A percentile compares a stretch with the other conserved stretches of the same genome.
Evolutionary conservation across 53 echinoderm and acorn worm species (phyloP).

Genomic region (Temnopleurus reevesii): DNA sequence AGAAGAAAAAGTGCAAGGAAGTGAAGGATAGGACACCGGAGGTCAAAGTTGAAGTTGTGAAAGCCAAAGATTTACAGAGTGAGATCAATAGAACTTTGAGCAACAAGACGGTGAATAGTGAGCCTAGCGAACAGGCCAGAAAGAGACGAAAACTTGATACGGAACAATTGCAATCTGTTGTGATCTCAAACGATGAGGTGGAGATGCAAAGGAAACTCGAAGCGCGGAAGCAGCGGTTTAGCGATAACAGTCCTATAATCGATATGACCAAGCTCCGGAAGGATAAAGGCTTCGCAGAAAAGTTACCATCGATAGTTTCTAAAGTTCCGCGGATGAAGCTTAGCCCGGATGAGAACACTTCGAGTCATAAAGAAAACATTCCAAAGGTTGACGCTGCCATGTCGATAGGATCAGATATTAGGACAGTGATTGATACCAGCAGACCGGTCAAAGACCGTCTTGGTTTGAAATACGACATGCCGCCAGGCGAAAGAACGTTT

Average conservation of each 20-base stretch:
- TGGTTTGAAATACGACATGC: slow-evolving; percentile 61
- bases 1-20: slow-evolving; percentile 71
- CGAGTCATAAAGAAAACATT: slow-evolving; percentile 73
- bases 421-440: slow-evolving; percentile 81
- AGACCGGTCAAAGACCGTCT: slow-evolving; percentile 68
- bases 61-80: slow-evolving; percentile 54
- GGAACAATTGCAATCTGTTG: slow-evolving; percentile 71
- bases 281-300: slow-evolving; percentile 61
- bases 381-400: slow-evolving; percentile 67
- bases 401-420: slow-evolving; percentile 68
- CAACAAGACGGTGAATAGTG: slow-evolving; percentile 48
- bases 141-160: slow-evolving; percentile 70
- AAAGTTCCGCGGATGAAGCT: slow-evolving; percentile 74
- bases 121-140: slow-evolving; percentile 54
- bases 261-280: slow-evolving; percentile 77
- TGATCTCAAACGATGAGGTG: slow-evolving; percentile 64
- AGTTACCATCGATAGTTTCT: slow-evolving; percentile 64
- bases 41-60: slow-evolving; percentile 59
- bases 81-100: slow-evolving; percentile 33
- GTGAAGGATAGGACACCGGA: slow-evolving; percentile 67
- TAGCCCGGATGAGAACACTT: slow-evolving; percentile 44
- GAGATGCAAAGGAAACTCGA: slow-evolving; percentile 84
- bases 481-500: slow-evolving; percentile 49
- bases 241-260: slow-evolving; percentile 83
- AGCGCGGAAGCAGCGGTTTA: slow-evolving; percentile 83